Evolutionary conservation across 2,888 invertebrate species (phyloP), one percentile per base, ranked within the genome.

Genomic region (Euspilapteryx auroguttella): DNA sequence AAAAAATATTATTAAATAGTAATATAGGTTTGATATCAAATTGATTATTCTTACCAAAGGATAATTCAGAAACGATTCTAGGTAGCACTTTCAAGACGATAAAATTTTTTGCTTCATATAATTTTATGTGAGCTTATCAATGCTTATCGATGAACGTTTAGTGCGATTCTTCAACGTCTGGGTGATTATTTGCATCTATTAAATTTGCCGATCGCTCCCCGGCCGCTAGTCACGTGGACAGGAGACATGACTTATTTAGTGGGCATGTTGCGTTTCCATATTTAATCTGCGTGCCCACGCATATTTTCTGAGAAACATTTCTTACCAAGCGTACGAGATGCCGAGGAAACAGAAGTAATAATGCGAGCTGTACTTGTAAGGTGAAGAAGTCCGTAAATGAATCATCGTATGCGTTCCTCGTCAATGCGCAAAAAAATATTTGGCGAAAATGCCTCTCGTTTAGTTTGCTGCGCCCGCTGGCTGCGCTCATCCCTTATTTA

Each of bases 351-450:
- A 65, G 68, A 64, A 66, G 66, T 65, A 68, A 68, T 68, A 65
- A 64, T 64, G 64, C 58, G 64, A 61, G 61, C 62, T 56, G 58
- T 69, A 71, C 69, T 54, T 59, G 65, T 63, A 64, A 53, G 59
- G 53, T 41, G 55, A 59, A 62, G 62, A 65, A 57, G 54, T 66
- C 66, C 59, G 68, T 68, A 68, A 69, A 71, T 73, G 69, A 71
- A 71, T 71, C 71, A 71, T 71, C 65, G 59, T 65, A 73, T 71
- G 71, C 71, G 64, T 55, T 54, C 64, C 68, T 65, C 71, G 68
- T 65, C 58, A 54, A 45, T 29, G 39, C 39, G 48, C 65, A 73
- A 75, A 75, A 75, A 75, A 61, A 69, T 49, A 62, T 71, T 71
- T 65, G 71, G 71, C 73, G 59, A 73, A 75, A 75, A 71, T 65